phyloP scores from a whole-genome alignment of 2,113 vertebrate genomes.

The Lepidothrix coronata region DNA sequence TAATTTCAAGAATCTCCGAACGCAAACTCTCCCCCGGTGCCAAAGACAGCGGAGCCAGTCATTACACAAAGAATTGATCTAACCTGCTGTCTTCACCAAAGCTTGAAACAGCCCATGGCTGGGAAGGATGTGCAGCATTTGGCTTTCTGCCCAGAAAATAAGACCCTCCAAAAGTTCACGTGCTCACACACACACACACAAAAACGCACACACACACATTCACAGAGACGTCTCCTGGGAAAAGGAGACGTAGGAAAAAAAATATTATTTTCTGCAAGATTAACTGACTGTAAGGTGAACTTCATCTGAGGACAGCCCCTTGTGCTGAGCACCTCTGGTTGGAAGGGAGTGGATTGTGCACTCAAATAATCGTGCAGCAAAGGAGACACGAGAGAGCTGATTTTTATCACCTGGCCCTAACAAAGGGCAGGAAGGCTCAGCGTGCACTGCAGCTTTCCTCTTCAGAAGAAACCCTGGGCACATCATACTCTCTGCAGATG shows the following conservation, averaged over 20 bases:
- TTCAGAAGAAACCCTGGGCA: background rate
- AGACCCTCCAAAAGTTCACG: slow-evolving; percentile 60
- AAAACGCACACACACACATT: background rate
- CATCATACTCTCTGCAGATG: accelerated
- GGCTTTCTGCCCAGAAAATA: slow-evolving; percentile 74
- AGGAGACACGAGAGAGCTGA: background rate
- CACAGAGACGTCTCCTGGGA: background rate
- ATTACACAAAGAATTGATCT: background rate
- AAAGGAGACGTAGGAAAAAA: background rate
- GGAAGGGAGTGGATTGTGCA: background rate
- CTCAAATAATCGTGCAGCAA: background rate
- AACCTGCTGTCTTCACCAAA: background rate
- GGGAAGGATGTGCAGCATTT: slow-evolving; percentile 50
- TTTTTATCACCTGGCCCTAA: background rate
- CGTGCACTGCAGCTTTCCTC: background rate
- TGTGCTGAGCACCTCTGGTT: background rate
- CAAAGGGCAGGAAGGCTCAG: background rate
- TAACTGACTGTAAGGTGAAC: slow-evolving; percentile 65
- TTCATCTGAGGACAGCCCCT: slow-evolving; percentile 24
- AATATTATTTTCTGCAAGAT: slow-evolving; percentile 29
- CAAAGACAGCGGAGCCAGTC: accelerated
- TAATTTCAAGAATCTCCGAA: background rate
- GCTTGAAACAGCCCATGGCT: slow-evolving; percentile 7
- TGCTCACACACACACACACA: background rate
- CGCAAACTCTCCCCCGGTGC: background rate